phyloP scores from a whole-genome alignment of 2,797 vertebrate genomes.

The Syndactyla subalaris region DNA sequence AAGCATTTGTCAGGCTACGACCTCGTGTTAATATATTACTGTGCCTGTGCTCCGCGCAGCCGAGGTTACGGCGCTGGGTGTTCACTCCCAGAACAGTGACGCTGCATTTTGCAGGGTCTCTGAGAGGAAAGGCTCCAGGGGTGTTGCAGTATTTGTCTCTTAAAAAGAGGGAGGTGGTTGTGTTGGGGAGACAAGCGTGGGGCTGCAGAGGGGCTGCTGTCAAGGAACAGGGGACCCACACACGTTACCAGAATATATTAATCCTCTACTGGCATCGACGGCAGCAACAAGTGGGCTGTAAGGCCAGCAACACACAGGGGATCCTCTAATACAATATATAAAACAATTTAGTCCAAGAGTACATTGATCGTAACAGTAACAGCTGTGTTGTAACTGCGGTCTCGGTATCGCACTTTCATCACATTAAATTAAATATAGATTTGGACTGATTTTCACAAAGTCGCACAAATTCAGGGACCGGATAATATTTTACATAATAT shows the following conservation, averaged over 20 bases:
- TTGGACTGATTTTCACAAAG: slow-evolving; percentile 32
- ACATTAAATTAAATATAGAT: slow-evolving; percentile 19
- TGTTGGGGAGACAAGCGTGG: rapidly evolving
- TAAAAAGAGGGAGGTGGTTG: rapidly evolving
- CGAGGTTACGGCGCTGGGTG: background rate
- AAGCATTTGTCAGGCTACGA: background rate
- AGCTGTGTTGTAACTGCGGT: background rate
- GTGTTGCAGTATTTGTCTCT: background rate
- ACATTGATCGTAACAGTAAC: background rate
- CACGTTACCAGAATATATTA: rapidly evolving
- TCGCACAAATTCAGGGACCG: background rate
- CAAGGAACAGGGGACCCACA: background rate
- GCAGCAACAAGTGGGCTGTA: background rate
- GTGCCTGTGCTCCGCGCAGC: background rate
- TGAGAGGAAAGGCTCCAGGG: background rate
- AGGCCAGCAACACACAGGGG: background rate
- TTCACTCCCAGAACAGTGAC: background rate
- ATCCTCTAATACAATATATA: background rate
- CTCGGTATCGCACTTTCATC: background rate
- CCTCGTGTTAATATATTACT: slow-evolving; percentile 4
- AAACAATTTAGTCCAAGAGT: background rate
- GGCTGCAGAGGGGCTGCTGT: background rate
- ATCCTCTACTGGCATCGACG: background rate
- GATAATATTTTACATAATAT: slow-evolving; percentile 16
- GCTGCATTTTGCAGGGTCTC: background rate